phyloP scores from a whole-genome alignment of 2,888 invertebrate genomes.

The Phlogophora meticulosa region DNA sequence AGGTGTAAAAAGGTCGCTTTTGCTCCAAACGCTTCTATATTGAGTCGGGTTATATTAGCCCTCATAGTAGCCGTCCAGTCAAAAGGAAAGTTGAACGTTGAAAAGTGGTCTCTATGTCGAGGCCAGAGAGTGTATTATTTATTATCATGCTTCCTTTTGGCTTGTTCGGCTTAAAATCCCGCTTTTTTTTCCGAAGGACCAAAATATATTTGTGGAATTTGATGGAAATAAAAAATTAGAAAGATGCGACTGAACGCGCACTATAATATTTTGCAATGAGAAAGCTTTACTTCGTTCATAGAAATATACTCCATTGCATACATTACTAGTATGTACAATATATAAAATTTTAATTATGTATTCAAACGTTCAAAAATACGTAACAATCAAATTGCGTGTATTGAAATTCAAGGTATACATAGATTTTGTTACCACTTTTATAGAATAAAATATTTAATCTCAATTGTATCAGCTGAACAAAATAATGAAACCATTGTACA shows the following conservation, averaged over 20 bases:
- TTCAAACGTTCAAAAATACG: slow-evolving; percentile 29
- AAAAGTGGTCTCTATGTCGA: slow-evolving; percentile 53
- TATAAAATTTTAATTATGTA: slow-evolving; percentile 6
- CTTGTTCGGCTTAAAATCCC: slow-evolving; percentile 64
- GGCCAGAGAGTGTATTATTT: slow-evolving; percentile 45
- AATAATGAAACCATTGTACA: slow-evolving; percentile 78
- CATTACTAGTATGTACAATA: slow-evolving; percentile 30
- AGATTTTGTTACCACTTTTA: slow-evolving; percentile 60
- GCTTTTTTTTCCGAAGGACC: slow-evolving; percentile 44
- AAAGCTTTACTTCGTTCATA: slow-evolving; percentile 20
- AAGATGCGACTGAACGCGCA: not conserved
- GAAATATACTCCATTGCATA: slow-evolving; percentile 24
- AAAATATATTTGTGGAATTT: slow-evolving; percentile 25
- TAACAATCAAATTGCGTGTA: slow-evolving; percentile 17
- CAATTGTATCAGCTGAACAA: slow-evolving; percentile 62
- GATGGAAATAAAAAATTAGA: slow-evolving; percentile 4
- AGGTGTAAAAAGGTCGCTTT: slow-evolving; percentile 73
- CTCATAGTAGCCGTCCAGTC: slow-evolving; percentile 79
- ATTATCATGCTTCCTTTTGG: slow-evolving; percentile 68
- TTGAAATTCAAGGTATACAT: slow-evolving; percentile 36
- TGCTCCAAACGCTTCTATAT: slow-evolving; percentile 70
- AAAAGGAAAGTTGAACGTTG: slow-evolving; percentile 71
- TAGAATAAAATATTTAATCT: slow-evolving; percentile 56
- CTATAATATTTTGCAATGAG: slow-evolving; percentile 8
- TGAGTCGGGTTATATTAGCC: slow-evolving; percentile 74